These are phyloP conservation scores for Sinonovacula constricta DNA, from an alignment of 1,140 invertebrate species.

Conservation along the genomic window DNA sequence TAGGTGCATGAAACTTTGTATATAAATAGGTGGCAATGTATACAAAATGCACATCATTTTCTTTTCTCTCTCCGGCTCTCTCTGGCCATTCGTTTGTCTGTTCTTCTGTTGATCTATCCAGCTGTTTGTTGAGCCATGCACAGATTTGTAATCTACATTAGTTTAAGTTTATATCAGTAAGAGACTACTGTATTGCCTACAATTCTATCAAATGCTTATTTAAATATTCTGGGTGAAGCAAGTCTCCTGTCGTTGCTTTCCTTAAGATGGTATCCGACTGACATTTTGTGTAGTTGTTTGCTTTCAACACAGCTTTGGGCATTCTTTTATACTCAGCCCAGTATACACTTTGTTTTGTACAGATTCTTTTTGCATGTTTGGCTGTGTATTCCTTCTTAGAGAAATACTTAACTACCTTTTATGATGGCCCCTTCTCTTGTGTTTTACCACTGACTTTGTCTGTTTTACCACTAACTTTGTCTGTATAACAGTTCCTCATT, in stretches of 20 bases:
- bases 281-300: conserved; percentile 13
- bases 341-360: neutral
- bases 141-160: too few relatives aligned
- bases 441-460: conserved; percentile 10
- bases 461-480: too few relatives aligned
- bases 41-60: too few relatives aligned
- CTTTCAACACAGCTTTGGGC: conserved; percentile 6
- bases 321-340: conserved; percentile 15
- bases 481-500: conserved; percentile 12
- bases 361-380: neutral
- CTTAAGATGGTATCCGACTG: conserved; percentile 3
- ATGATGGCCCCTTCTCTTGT: conserved; percentile 8
- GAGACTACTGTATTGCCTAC: too few relatives aligned
- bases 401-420: conserved; percentile 7
- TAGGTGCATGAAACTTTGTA: too few relatives aligned
- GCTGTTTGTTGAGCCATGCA: too few relatives aligned
- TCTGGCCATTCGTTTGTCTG: too few relatives aligned
- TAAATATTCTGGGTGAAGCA: conserved; percentile 2
- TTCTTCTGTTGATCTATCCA: too few relatives aligned
- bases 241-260: conserved; percentile 10
- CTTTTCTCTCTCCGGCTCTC: too few relatives aligned
- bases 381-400: conserved; percentile 4
- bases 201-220: too few relatives aligned
- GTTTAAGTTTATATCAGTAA: too few relatives aligned
- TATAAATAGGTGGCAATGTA: too few relatives aligned